These are phyloP conservation scores for Scolopax bukidnonensis DNA, from an alignment of 2,797 vertebrate species.

Conservation along the genomic window DNA sequence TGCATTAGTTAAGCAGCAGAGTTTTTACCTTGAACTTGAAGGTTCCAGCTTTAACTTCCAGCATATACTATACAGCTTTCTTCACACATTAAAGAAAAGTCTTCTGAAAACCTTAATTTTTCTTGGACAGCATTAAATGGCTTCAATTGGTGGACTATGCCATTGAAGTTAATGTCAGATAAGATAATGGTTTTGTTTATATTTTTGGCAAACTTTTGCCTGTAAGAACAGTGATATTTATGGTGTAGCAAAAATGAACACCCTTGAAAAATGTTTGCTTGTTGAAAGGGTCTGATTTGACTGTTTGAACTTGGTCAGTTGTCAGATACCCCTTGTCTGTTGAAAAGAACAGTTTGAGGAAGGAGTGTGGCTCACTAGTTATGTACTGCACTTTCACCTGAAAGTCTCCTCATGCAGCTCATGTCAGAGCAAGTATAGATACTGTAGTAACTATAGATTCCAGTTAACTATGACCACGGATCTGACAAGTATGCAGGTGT, in stretches of 20 bases:
- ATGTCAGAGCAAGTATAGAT: slow-evolving; percentile 57
- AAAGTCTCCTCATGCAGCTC: slow-evolving; percentile 58
- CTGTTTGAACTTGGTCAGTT: slow-evolving; percentile 37
- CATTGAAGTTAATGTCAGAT: background rate
- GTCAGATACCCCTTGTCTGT: background rate
- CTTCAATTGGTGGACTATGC: slow-evolving; percentile 3
- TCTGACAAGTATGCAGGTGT: slow-evolving; percentile 79
- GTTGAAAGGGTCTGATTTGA: slow-evolving; percentile 1
- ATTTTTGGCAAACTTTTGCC: slow-evolving; percentile 37
- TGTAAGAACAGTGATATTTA: background rate
- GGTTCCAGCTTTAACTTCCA: slow-evolving; percentile 77
- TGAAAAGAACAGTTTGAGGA: slow-evolving; percentile 20
- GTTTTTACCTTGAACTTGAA: slow-evolving; percentile 85
- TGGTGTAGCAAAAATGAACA: background rate
- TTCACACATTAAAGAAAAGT: slow-evolving; percentile 65
- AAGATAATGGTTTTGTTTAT: slow-evolving; percentile 49
- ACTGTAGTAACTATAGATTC: slow-evolving; percentile 74
- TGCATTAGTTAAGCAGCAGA: slow-evolving; percentile 82
- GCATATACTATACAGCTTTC: slow-evolving; percentile 49
- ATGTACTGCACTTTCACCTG: background rate
- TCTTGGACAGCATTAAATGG: slow-evolving; percentile 29
- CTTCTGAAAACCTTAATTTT: slow-evolving; percentile 57
- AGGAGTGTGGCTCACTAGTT: background rate
- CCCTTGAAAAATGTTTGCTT: background rate
- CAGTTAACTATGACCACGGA: slow-evolving; percentile 76